A percentile compares a stretch with the other conserved stretches of the same genome.
Conservation (phyloP, 2,888 invertebrate genomes). For the Nemotelus pantherinus region DNA sequence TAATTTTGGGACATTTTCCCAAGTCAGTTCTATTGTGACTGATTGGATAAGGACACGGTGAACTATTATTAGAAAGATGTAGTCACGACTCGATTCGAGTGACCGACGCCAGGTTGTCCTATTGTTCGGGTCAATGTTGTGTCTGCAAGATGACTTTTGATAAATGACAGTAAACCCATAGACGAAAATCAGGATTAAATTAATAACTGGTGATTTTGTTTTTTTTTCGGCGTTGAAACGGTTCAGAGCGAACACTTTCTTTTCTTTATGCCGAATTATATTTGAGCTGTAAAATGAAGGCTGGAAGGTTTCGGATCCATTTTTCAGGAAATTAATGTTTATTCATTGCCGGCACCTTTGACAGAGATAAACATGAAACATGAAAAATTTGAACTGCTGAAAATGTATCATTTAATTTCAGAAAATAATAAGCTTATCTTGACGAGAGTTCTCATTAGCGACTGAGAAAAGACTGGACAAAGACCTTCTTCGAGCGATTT, state of each 20-base stretch:
- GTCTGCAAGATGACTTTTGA: conserved; percentile 40
- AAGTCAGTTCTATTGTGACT: conserved; percentile 37
- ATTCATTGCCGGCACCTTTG: too few relatives aligned
- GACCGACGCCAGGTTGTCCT: conserved; percentile 39
- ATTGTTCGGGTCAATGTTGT: conserved; percentile 29
- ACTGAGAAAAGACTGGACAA: too few relatives aligned
- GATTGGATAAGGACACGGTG: conserved; percentile 40
- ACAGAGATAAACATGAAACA: too few relatives aligned
- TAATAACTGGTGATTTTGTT: conserved; percentile 38
- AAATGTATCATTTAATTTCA: too few relatives aligned
- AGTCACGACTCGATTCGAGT: background rate
- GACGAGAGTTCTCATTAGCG: too few relatives aligned
- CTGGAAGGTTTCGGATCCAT: too few relatives aligned
- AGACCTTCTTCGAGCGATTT: too few relatives aligned
- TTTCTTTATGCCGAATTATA: background rate
- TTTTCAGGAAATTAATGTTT: too few relatives aligned
- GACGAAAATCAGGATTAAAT: conserved; percentile 39
- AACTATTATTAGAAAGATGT: conserved; percentile 32
- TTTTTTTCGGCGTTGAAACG: background rate
- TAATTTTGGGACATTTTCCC: conserved; percentile 37
- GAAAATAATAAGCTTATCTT: too few relatives aligned
- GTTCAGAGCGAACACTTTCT: background rate
- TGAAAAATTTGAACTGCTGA: too few relatives aligned
- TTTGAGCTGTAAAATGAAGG: too few relatives aligned
- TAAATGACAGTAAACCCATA: conserved; percentile 19